phyloP scores from a whole-genome alignment of 2,888 invertebrate species.

The Blomia tropicalis region DNA sequence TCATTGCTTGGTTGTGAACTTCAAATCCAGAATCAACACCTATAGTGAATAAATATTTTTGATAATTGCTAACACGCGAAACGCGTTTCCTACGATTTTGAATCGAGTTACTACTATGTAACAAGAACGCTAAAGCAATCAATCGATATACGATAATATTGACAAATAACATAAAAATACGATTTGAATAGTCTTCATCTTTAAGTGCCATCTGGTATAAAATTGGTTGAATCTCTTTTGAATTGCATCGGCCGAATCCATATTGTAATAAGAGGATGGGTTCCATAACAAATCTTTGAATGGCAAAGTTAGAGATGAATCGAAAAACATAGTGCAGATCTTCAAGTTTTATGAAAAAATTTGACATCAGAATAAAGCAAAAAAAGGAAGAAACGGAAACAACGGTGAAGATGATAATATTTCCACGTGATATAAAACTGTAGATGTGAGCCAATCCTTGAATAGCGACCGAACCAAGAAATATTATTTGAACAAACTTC shows the following conservation, averaged over 20 bases:
- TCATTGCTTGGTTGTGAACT: no score
- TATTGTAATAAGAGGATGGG: neutral
- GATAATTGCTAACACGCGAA: no score
- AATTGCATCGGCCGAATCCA: constrained; percentile 17
- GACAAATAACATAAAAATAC: neutral
- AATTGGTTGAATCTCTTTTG: neutral
- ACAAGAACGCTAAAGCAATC: neutral
- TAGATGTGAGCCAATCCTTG: neutral
- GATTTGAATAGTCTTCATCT: neutral
- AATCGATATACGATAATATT: neutral
- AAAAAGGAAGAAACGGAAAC: neutral
- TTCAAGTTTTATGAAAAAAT: neutral
- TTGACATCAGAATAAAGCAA: neutral
- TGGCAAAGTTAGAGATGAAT: constrained; percentile 2
- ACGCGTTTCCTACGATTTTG: neutral
- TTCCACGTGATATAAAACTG: neutral
- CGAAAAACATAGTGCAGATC: constrained; percentile 14
- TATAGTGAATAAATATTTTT: no score
- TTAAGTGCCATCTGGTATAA: neutral
- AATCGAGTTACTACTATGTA: neutral
- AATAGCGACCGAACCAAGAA: neutral
- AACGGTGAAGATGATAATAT: neutral
- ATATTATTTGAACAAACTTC: neutral
- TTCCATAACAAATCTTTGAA: neutral
- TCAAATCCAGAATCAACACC: no score